Percentiles rank a stretch among this genome's conserved stretches.
Evolutionary conservation across 1,140 invertebrate genomes (phyloP).

Genomic region (Fopius arisanus): DNA sequence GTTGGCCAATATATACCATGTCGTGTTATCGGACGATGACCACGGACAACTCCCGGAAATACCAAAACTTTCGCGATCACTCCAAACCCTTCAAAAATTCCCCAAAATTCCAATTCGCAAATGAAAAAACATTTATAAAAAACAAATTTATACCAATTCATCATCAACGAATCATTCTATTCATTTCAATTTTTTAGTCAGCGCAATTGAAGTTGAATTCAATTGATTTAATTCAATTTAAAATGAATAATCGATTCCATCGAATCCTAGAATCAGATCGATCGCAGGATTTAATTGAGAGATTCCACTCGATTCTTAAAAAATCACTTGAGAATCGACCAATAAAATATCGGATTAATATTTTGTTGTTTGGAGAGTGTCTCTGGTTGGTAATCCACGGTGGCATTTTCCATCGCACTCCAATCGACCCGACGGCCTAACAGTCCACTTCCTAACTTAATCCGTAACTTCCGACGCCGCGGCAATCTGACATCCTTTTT

Average conservation of each 20-base stretch:
- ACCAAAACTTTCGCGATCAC: not conserved
- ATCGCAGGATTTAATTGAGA: not conserved
- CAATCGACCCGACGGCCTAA: conserved; percentile 50
- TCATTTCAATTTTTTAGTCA: no score
- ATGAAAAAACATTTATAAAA: no score
- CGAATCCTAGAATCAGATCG: no score
- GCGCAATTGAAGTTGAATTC: no score
- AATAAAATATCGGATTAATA: not conserved
- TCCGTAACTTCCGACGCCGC: conserved; percentile 66
- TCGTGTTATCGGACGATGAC: conserved; percentile 34
- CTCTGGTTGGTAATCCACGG: not conserved
- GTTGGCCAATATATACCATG: conserved; percentile 20
- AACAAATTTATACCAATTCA: no score
- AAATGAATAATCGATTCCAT: no score
- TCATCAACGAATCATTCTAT: no score
- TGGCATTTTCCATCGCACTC: conserved; percentile 4
- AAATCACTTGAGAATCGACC: no score
- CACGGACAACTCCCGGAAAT: conserved; percentile 29
- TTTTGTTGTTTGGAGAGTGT: not conserved
- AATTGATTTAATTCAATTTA: no score
- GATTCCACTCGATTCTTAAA: no score
- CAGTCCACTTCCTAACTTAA: conserved; percentile 67
- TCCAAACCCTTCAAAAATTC: no score
- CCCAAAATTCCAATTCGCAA: no score
- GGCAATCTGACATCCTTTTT: conserved; percentile 67